Evolutionary conservation across 2,113 vertebrate genomes (phyloP).

Genomic region (Myanophis thanlyinensis): DNA sequence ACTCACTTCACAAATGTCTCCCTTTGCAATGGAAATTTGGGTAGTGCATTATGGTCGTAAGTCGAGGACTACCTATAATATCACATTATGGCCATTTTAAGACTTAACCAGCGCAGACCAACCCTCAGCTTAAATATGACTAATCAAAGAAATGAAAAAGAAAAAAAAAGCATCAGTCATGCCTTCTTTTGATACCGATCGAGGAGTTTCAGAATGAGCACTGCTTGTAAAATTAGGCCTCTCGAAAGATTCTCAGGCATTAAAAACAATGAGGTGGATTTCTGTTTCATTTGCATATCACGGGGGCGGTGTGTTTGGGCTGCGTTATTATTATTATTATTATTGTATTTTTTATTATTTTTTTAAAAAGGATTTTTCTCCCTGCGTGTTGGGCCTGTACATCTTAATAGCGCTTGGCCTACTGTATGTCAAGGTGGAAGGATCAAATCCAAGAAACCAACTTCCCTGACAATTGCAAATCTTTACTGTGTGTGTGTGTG

Average conservation of each 20-base stretch:
- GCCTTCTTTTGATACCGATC: too few species aligned
- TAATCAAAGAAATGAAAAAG: neutral
- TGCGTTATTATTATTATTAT: neutral
- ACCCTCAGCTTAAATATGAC: neutral
- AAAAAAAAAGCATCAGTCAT: neutral
- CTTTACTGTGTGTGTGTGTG: neutral
- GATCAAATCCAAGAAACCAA: neutral
- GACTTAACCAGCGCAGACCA: neutral
- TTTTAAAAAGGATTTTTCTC: neutral
- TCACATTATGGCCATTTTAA: neutral
- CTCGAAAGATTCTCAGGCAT: neutral
- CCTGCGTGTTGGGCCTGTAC: neutral
- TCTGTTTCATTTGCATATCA: neutral
- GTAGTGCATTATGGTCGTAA: neutral
- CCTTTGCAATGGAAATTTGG: neutral
- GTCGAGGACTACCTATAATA: neutral
- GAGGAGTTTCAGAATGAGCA: neutral
- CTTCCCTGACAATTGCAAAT: neutral
- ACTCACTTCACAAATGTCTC: neutral
- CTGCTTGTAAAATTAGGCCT: neutral
- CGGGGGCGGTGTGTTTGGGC: neutral
- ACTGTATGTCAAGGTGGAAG: neutral
- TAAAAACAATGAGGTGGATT: neutral
- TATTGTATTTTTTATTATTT: neutral
- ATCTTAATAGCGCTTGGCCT: rapidly evolving